A percentile compares a stretch with the other conserved stretches of the same genome.
phyloP scores from a whole-genome alignment of 1,140 invertebrate genomes.

The Teleogryllus occipitalis region DNA sequence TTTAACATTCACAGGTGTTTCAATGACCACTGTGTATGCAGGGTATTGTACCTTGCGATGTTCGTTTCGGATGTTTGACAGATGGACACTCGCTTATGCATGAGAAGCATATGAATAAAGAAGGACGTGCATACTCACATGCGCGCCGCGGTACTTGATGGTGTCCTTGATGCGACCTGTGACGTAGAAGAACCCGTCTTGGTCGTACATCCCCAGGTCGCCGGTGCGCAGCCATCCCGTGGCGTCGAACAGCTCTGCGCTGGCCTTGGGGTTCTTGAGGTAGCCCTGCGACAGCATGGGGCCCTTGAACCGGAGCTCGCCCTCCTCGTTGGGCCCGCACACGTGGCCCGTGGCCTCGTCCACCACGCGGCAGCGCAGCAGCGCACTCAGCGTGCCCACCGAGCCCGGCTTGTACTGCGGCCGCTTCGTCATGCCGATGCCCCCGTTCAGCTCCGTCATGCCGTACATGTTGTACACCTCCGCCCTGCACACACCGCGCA shows the following conservation, averaged over 20 bases:
- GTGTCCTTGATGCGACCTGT: constrained; percentile 44
- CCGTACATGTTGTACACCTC: background rate
- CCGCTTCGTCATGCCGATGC: background rate
- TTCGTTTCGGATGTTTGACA: too few species aligned
- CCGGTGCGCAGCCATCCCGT: constrained; percentile 46
- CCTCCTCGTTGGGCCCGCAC: constrained; percentile 49
- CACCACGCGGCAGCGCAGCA: constrained; percentile 42
- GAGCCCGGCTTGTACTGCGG: background rate
- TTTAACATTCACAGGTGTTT: background rate
- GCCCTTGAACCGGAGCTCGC: constrained; percentile 63
- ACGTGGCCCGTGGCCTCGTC: constrained; percentile 34
- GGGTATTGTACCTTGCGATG: too few species aligned
- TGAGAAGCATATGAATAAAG: too few species aligned
- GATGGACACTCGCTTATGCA: too few species aligned
- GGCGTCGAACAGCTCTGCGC: constrained; percentile 40
- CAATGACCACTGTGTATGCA: too few species aligned
- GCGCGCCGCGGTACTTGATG: constrained; percentile 46
- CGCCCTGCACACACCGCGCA: too few species aligned
- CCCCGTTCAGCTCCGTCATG: background rate
- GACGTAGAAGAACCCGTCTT: constrained; percentile 36
- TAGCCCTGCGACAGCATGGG: constrained; percentile 39
- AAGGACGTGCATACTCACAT: constrained; percentile 29
- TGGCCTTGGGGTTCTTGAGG: constrained; percentile 46
- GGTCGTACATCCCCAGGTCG: constrained; percentile 38
- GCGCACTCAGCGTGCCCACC: background rate